Base-by-base conservation (phyloP, 2,888 invertebrate genomes). In the Synergus japonicus region DNA sequence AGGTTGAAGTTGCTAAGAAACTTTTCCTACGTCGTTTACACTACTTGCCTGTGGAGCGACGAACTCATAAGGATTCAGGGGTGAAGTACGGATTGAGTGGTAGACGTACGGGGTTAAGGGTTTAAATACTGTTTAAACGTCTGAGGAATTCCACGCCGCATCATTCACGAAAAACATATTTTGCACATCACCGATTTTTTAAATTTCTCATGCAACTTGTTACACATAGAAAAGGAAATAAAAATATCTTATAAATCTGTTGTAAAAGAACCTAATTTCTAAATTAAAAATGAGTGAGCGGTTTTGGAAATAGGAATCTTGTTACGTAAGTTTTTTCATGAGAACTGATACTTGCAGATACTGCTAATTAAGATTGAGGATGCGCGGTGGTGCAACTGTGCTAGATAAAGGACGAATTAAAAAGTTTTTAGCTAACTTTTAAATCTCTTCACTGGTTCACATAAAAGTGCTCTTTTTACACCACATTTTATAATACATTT, bases 371-470 rank as follows among this genome's bases (percentile, higher is more conserved):
- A 78, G 79, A 79, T 79, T 79, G 67, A 54, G 73, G 46, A 76
- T 76, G 41, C 58, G 46, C 29, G 3, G n/a, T 22, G 76, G 18
- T 76, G 76, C 76, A 43, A 67, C 15, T 76, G 58, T 15, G 15
- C 22, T 80, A 76, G 77, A 78, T 80, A 81, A 76, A 76, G 67
- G 69, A 65, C 76, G 66, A 81, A 81, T 81, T 81, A 81, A 78
- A 76, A 81, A 81, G 78, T 81, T 81, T 60, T 43, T 22, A 65
- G 43, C 76, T 22, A 78, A 80, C 76, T 81, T 81, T 67, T 69
- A 49, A 46, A 49, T 46, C 37, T 69, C 29, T 49, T 49, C 46
- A 69, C 46, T 49, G 29, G 69, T 49, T 67, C 8, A 69, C 29
- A 29, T 49, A 69, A 69, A 69, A 29, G 22, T 69, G 22, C 69